Conservation (phyloP, 1,140 invertebrate species). For the Coptotermes formosanus region DNA sequence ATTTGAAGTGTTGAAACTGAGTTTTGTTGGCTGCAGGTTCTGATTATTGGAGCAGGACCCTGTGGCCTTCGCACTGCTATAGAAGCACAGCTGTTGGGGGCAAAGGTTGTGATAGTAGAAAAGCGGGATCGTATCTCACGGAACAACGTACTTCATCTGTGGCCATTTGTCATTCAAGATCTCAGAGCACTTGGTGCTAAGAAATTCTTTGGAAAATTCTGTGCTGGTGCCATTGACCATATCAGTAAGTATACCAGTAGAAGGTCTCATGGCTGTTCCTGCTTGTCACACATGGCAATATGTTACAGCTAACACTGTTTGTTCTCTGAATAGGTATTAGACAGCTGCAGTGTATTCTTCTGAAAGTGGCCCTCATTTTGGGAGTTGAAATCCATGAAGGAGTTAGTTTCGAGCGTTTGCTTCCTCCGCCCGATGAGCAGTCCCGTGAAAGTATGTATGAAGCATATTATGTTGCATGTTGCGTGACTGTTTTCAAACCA, state of each 20-base stretch:
- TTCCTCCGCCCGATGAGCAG: conserved; percentile 72
- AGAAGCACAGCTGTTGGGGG: conserved; percentile 93
- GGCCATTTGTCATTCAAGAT: conserved; percentile 98
- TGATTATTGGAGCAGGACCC: conserved; percentile 94
- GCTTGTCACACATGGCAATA: not conserved
- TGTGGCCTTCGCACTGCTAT: conserved; percentile 94
- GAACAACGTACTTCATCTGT: conserved; percentile 98
- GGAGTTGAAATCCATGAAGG: conserved; percentile 96
- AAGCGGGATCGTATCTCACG: conserved; percentile 90
- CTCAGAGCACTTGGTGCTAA: conserved; percentile 92
- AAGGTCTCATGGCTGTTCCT: not conserved
- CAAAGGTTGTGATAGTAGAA: conserved; percentile 91
- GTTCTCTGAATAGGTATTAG: conserved; percentile 64
- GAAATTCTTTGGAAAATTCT: conserved; percentile 99
- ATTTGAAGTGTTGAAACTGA: not conserved
- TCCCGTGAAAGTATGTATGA: conserved; percentile 65
- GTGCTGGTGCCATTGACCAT: conserved; percentile 96
- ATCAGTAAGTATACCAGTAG: conserved; percentile 66
- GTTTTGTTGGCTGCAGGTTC: conserved; percentile 52
- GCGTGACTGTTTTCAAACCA: no score
- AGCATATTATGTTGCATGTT: no score
- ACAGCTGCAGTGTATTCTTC: conserved; percentile 90
- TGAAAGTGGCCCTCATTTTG: conserved; percentile 93
- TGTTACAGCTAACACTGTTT: not conserved
- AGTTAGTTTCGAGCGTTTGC: conserved; percentile 82